Conservation (phyloP, 2,797 vertebrate genomes). For the Falco naumanni region DNA sequence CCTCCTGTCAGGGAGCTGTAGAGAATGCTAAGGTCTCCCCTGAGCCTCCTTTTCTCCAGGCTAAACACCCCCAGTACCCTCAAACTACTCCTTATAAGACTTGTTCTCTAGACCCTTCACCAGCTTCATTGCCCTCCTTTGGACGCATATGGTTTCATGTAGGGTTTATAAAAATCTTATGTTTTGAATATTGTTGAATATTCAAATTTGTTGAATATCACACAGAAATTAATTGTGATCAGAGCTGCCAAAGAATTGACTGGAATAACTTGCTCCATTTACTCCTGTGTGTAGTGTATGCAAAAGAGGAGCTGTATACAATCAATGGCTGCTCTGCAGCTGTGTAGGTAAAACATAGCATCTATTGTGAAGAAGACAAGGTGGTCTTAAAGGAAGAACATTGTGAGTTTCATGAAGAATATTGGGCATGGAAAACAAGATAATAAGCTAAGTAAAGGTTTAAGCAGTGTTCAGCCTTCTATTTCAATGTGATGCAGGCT, state of each 20-base stretch:
- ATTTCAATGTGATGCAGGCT: not conserved
- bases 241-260: not conserved
- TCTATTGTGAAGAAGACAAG: not conserved
- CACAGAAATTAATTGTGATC: not conserved
- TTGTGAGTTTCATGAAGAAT: not conserved
- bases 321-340: not conserved
- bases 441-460: not conserved
- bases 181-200: not conserved
- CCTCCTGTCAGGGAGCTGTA: too few species aligned
- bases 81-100: too few species aligned
- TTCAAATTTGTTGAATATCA: not conserved
- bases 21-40: too few species aligned
- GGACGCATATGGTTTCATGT: not conserved
- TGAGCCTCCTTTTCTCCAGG: too few species aligned
- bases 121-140: too few species aligned
- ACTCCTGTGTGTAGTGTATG: not conserved
- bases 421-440: not conserved
- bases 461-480: not conserved
- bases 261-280: not conserved
- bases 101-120: too few species aligned
- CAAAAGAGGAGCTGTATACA: not conserved
- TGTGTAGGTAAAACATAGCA: not conserved
- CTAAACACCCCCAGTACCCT: too few species aligned
- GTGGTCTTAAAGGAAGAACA: not conserved
- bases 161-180: not conserved